Evolutionary conservation across 2,888 invertebrate genomes (phyloP).

Genomic region (Mycogona germanica): DNA sequence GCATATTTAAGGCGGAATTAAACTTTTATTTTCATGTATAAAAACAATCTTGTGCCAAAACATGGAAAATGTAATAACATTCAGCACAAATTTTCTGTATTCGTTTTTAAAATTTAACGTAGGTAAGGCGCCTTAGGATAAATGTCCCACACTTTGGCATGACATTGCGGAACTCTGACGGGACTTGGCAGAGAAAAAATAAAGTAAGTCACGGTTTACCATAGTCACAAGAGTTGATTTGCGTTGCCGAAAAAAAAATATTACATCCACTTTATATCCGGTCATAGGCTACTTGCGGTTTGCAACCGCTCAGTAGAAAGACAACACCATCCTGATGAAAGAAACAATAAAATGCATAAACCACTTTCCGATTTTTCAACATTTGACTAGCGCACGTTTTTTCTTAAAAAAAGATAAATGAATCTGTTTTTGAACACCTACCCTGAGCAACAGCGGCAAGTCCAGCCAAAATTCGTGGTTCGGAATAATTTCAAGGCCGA

Average conservation of each 20-base stretch:
- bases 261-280: conserved; percentile 35
- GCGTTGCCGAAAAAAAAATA: background rate
- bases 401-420: background rate
- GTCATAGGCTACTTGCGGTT: conserved; percentile 41
- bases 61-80: too few species aligned
- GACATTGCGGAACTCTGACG: too few species aligned
- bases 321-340: conserved; percentile 50
- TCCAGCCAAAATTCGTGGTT: conserved; percentile 60
- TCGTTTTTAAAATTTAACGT: too few species aligned
- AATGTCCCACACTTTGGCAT: too few species aligned
- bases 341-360: conserved; percentile 19
- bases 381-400: background rate
- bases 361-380: background rate
- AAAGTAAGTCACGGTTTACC: too few species aligned
- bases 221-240: background rate
- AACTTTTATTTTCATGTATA: too few species aligned
- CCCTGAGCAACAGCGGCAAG: conserved; percentile 53
- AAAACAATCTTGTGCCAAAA: too few species aligned
- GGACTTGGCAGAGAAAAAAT: too few species aligned
- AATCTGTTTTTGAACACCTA: conserved; percentile 33
- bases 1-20: too few species aligned
- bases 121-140: too few species aligned
- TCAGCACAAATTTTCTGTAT: too few species aligned
- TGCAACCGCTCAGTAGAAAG: conserved; percentile 48
- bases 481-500: conserved; percentile 58